These are phyloP conservation scores for Sesia apiformis DNA, from an alignment of 2,888 invertebrate genomes.

Conservation along the genomic window DNA sequence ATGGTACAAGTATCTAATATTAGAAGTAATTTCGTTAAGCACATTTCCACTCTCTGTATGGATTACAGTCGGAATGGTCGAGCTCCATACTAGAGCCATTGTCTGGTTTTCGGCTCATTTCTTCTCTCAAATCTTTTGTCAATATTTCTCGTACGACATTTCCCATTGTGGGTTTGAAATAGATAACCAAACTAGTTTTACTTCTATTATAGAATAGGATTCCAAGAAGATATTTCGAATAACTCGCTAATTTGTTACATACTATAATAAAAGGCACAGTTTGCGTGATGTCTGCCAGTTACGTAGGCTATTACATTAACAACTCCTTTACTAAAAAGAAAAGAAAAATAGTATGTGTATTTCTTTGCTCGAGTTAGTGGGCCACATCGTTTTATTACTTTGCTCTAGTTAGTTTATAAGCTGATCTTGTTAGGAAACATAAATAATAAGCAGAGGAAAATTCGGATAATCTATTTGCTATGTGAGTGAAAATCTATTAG, in stretches of 20 bases:
- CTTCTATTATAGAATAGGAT: constrained; percentile 22
- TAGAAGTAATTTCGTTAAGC: constrained; percentile 25
- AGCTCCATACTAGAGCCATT: constrained; percentile 12
- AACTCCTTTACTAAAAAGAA: not conserved
- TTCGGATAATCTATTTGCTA: too few relatives aligned
- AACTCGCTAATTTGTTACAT: constrained; percentile 13
- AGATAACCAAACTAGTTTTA: constrained; percentile 26
- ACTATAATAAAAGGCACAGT: not conserved
- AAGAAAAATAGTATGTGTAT: not conserved
- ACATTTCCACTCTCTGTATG: constrained; percentile 14
- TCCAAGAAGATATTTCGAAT: constrained; percentile 26
- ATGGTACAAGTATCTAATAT: not conserved
- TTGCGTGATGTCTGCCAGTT: not conserved
- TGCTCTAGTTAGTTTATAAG: not conserved
- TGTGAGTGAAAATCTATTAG: too few relatives aligned
- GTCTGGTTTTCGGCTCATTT: constrained; percentile 33
- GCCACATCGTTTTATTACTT: not conserved
- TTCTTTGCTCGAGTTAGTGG: not conserved
- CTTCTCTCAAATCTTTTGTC: constrained; percentile 34
- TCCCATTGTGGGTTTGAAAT: constrained; percentile 29
- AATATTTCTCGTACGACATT: constrained; percentile 26
- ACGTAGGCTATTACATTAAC: not conserved
- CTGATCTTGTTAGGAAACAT: not conserved
- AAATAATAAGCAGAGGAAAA: too few relatives aligned
- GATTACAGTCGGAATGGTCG: not conserved